Conservation (phyloP, 2,888 invertebrate genomes). For the Nemoura dubitans region DNA sequence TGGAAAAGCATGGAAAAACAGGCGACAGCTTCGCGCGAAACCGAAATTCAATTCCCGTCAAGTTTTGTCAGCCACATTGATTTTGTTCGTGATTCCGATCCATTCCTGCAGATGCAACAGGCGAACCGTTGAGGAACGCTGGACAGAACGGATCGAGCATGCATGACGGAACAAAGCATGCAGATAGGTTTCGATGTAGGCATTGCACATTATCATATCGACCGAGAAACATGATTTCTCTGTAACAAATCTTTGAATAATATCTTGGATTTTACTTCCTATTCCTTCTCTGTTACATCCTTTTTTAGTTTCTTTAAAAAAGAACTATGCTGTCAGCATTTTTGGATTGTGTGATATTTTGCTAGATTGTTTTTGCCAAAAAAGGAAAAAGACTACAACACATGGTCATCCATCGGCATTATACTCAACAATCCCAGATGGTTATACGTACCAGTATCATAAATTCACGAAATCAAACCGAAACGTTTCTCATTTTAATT, state of each 20-base stretch:
- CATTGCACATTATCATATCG: neutral
- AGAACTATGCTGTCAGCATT: too few species aligned
- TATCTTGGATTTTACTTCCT: neutral
- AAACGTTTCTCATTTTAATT: too few species aligned
- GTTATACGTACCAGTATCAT: too few species aligned
- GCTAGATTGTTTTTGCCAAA: too few species aligned
- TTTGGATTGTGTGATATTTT: too few species aligned
- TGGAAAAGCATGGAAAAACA: neutral
- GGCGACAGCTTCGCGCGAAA: neutral
- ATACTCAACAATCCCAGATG: too few species aligned
- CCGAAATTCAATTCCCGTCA: neutral
- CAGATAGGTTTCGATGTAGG: neutral
- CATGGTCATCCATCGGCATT: too few species aligned
- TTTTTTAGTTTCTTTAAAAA: too few species aligned
- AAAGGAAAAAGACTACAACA: too few species aligned
- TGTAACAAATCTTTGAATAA: neutral
- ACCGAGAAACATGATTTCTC: neutral
- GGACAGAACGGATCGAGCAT: neutral
- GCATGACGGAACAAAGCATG: neutral
- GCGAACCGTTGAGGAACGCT: neutral
- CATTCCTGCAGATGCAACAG: neutral
- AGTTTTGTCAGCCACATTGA: neutral
- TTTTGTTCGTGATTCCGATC: neutral
- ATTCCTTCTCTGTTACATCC: too few species aligned
- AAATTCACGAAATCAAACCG: too few species aligned